phyloP scores from a whole-genome alignment of 2,113 vertebrate genomes.

The Coracopsis vasa region DNA sequence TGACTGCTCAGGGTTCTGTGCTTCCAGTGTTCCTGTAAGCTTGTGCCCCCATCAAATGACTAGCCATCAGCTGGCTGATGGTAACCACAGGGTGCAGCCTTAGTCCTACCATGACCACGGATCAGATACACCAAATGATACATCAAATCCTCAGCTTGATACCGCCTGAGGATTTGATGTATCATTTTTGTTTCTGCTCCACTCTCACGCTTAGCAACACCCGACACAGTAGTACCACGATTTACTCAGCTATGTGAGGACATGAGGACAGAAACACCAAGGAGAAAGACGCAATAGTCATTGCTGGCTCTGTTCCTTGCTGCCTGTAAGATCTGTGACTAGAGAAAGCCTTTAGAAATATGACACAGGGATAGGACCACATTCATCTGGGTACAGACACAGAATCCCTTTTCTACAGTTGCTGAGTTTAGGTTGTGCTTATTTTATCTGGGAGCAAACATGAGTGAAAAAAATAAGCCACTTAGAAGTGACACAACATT shows the following conservation, averaged over 20 bases:
- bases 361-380: neutral
- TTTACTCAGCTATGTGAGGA: neutral
- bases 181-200: neutral
- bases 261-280: neutral
- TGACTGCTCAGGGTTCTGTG: neutral
- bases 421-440: neutral
- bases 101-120: neutral
- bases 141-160: neutral
- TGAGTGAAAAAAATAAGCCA: neutral
- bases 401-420: neutral
- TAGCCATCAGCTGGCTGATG: neutral
- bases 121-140: neutral
- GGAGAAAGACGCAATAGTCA: neutral
- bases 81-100: neutral
- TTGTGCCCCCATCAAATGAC: neutral
- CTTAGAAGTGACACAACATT: neutral
- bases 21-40: neutral
- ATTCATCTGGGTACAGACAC: neutral
- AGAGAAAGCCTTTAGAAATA: neutral
- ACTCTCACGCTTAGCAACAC: neutral
- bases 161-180: neutral
- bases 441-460: neutral
- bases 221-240: neutral
- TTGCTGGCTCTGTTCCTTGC: neutral
- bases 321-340: neutral